Evolutionary conservation across 2,113 vertebrate species (phyloP).

Genomic region (Donacobius atricapilla): DNA sequence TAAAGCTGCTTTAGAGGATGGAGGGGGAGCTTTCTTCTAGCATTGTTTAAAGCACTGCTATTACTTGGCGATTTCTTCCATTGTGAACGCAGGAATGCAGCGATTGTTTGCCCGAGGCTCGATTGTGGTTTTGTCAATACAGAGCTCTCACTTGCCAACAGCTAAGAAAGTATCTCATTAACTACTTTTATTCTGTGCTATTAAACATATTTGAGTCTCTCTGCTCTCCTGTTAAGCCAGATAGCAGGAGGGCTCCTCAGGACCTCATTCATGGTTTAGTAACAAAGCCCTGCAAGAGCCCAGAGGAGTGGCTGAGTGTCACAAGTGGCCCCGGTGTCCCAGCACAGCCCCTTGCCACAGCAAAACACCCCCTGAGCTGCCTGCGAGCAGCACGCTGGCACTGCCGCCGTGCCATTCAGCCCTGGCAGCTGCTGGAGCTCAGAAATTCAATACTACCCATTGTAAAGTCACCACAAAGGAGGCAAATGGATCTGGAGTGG

Average conservation of each 20-base stretch:
- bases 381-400: not conserved
- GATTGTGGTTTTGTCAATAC: not conserved
- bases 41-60: not conserved
- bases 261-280: not conserved
- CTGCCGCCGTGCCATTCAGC: not conserved
- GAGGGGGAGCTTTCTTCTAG: not conserved
- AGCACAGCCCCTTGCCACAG: not conserved
- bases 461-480: not conserved
- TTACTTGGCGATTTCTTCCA: not conserved
- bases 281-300: not conserved
- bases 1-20: not conserved
- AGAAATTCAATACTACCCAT: not conserved
- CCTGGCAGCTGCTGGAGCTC: not conserved
- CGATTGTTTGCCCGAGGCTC: not conserved
- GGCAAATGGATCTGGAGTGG: not conserved
- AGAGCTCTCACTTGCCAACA: not conserved
- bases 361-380: not conserved
- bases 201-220: not conserved
- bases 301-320: not conserved
- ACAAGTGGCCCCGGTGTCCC: not conserved
- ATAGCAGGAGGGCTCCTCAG: not conserved
- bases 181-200: not conserved
- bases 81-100: not conserved
- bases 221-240: not conserved
- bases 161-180: slow-evolving; percentile 20